phyloP scores from a whole-genome alignment of 2,797 vertebrate species.

The Pantherophis vulpinus region DNA sequence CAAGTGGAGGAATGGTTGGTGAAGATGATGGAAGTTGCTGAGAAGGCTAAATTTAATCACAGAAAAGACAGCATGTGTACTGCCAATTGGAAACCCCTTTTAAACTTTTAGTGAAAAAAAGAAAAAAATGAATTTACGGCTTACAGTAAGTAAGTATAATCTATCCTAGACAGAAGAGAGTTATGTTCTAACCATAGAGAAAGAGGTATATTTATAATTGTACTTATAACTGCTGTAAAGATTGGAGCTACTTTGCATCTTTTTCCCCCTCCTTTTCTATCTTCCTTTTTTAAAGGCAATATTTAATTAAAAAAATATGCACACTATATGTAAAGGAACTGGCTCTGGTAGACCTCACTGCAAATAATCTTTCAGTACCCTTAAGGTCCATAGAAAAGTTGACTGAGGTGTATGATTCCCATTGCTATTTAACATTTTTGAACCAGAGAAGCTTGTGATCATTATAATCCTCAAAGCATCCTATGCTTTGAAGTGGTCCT shows the following conservation, averaged over 20 bases:
- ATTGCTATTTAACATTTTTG: conserved; percentile 3
- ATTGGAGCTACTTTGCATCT: not conserved
- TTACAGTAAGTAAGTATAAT: not conserved
- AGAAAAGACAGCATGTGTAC: not conserved
- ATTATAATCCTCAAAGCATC: conserved; percentile 13
- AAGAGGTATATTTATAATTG: not conserved
- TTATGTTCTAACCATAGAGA: not conserved
- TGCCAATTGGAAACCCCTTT: not conserved
- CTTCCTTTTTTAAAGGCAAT: not conserved
- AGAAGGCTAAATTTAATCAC: not conserved
- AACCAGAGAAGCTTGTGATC: conserved; percentile 1
- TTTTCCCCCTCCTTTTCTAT: not conserved
- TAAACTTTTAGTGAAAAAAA: not conserved
- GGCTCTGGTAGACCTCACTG: not conserved
- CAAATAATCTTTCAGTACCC: not conserved
- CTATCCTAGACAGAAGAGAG: not conserved
- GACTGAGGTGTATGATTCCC: not conserved
- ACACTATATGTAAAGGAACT: not conserved
- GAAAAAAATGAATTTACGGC: not conserved
- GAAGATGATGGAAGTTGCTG: too few relatives aligned
- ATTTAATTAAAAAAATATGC: not conserved
- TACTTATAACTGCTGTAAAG: not conserved
- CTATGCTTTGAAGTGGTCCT: conserved; percentile 3
- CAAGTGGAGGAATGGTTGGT: too few relatives aligned
- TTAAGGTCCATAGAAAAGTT: not conserved